These are phyloP conservation scores for Phoxinus dragarum DNA, from an alignment of 2,797 vertebrate species.

Conservation along the genomic window DNA sequence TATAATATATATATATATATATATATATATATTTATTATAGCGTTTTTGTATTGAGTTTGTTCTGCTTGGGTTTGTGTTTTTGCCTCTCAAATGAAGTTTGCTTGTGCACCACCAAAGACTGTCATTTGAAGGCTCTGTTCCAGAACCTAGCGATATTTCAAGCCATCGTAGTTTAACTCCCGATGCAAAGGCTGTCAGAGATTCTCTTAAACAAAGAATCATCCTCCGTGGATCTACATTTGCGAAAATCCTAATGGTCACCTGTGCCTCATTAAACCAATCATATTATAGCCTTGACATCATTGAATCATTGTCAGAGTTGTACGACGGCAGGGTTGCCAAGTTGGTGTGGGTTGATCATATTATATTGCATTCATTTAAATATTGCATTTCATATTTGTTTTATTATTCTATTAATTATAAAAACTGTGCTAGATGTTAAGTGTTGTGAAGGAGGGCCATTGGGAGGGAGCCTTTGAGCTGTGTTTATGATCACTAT, in stretches of 20 bases:
- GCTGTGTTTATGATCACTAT: neutral
- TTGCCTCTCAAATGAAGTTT: conserved; percentile 85
- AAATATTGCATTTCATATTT: no score
- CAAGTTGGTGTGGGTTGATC: neutral
- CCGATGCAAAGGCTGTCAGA: neutral
- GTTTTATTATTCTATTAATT: neutral
- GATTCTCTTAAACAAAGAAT: neutral
- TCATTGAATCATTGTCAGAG: neutral
- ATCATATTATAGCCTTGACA: neutral
- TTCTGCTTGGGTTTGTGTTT: conserved; percentile 78
- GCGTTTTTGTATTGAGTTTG: conserved; percentile 72
- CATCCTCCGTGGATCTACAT: neutral
- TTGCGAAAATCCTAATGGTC: neutral
- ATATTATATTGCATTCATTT: no score
- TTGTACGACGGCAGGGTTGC: neutral
- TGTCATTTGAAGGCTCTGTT: conserved; percentile 82
- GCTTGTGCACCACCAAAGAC: conserved; percentile 99
- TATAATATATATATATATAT: neutral
- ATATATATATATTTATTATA: conserved; percentile 74
- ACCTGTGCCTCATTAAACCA: neutral
- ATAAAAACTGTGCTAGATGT: neutral
- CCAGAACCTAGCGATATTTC: conserved; percentile 12
- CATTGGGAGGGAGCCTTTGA: neutral
- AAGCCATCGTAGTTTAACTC: neutral
- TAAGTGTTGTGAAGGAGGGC: no score